A percentile compares a stretch with the other conserved stretches of the same genome.
Conservation (phyloP, 2,113 vertebrate genomes). For the Ictalurus punctatus region DNA sequence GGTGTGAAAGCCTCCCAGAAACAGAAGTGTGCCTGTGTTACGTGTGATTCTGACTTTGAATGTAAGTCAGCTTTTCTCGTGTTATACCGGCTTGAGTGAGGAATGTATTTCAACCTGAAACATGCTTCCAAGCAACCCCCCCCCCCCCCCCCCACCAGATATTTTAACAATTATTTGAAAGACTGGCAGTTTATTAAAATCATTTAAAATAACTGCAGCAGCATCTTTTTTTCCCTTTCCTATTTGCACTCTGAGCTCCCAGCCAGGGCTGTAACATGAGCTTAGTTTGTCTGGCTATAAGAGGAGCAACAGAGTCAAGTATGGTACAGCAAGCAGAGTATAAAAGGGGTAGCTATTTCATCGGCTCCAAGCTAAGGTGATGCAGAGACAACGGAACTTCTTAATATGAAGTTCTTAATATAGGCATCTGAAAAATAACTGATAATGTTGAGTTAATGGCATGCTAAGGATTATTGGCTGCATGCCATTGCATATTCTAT, state of each 20-base stretch:
- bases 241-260: neutral
- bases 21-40: neutral
- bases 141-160: too few species aligned
- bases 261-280: neutral
- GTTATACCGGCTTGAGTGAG: neutral
- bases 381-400: neutral
- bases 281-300: neutral
- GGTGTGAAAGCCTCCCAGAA: neutral
- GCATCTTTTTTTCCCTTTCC: neutral
- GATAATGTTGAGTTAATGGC: neutral
- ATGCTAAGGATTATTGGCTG: neutral
- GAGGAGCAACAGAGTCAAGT: neutral
- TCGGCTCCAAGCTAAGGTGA: neutral
- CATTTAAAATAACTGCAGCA: neutral
- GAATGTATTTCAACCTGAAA: neutral
- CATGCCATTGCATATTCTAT: neutral
- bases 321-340: neutral
- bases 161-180: neutral
- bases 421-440: neutral
- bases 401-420: neutral
- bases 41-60: neutral
- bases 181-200: neutral
- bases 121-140: too few species aligned
- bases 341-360: neutral
- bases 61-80: neutral